These are phyloP conservation scores for Pantelozetes paolii DNA, from an alignment of 2,888 invertebrate species.

Conservation along the genomic window DNA sequence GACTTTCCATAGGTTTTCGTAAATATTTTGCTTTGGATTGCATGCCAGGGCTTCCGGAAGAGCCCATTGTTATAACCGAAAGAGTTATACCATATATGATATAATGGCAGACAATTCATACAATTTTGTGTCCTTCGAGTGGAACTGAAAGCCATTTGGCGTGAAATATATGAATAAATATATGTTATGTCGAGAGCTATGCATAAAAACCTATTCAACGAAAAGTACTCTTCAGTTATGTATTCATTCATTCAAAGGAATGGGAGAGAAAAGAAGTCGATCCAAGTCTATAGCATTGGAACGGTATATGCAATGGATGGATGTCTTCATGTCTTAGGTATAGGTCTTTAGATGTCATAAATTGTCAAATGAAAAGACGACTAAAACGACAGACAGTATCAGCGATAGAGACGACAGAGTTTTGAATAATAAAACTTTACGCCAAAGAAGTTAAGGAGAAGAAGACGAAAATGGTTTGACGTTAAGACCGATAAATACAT, in stretches of 20 bases:
- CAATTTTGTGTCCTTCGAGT: not conserved
- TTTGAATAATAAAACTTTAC: constrained; percentile 17
- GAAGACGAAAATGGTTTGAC: not conserved
- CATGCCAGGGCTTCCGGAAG: constrained; percentile 10
- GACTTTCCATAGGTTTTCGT: no score
- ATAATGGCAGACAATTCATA: constrained; percentile 9
- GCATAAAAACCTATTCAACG: not conserved
- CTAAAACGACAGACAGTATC: not conserved
- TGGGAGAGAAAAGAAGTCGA: not conserved
- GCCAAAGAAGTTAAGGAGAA: not conserved
- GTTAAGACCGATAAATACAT: not conserved
- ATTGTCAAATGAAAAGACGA: constrained; percentile 18
- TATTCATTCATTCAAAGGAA: not conserved
- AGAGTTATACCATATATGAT: not conserved
- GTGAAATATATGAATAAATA: constrained; percentile 19
- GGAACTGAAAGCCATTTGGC: not conserved
- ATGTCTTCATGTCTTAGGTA: not conserved
- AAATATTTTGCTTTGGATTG: not conserved
- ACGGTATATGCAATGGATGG: not conserved
- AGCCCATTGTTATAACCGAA: not conserved
- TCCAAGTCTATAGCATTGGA: not conserved
- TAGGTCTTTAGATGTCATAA: constrained; percentile 2
- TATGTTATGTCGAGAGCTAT: not conserved
- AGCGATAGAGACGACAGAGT: constrained; percentile 14
- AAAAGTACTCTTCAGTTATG: not conserved